Evolutionary conservation across 2,888 invertebrate genomes (phyloP).

Genomic region (Drosophila cracens): DNA sequence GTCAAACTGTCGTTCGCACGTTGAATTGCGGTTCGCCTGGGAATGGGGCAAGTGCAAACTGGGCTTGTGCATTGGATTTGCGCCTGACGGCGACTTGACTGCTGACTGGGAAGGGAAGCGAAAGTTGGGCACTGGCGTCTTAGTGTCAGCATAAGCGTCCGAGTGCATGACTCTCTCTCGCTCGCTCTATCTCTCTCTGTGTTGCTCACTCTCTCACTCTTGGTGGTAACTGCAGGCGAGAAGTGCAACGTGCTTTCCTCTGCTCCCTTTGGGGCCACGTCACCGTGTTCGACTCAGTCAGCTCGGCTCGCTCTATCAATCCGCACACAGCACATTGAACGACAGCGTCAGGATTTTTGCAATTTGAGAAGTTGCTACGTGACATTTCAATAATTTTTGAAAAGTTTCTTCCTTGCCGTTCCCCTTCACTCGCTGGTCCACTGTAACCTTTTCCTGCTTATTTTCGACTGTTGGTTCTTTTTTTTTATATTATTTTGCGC

Average conservation of each 20-base stretch:
- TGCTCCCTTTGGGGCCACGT: constrained; percentile 31
- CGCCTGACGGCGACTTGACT: constrained; percentile 47
- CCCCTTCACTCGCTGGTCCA: not conserved
- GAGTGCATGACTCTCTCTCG: constrained; percentile 28
- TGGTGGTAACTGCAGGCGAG: constrained; percentile 49
- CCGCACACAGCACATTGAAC: constrained; percentile 83
- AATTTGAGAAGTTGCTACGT: constrained; percentile 85
- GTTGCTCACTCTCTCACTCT: not conserved
- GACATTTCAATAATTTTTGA: constrained; percentile 85
- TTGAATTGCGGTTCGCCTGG: constrained; percentile 71
- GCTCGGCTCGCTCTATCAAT: constrained; percentile 81
- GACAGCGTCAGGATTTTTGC: constrained; percentile 84
- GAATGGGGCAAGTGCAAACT: constrained; percentile 22
- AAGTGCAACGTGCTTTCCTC: constrained; percentile 50
- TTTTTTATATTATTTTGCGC: constrained; percentile 52
- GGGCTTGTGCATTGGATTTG: constrained; percentile 73
- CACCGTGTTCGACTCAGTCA: constrained; percentile 38
- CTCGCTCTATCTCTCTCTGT: not conserved
- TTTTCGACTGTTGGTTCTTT: constrained; percentile 39
- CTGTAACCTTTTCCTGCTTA: constrained; percentile 17
- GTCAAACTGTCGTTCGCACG: constrained; percentile 79
- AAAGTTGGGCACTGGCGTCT: constrained; percentile 62
- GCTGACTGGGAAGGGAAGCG: constrained; percentile 16
- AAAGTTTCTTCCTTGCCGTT: constrained; percentile 76
- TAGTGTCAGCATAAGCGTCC: constrained; percentile 77